Percentiles rank a stretch among this genome's conserved stretches.
Evolutionary conservation across 2,797 vertebrate genomes (phyloP).

Genomic region (Limosa lapponica): DNA sequence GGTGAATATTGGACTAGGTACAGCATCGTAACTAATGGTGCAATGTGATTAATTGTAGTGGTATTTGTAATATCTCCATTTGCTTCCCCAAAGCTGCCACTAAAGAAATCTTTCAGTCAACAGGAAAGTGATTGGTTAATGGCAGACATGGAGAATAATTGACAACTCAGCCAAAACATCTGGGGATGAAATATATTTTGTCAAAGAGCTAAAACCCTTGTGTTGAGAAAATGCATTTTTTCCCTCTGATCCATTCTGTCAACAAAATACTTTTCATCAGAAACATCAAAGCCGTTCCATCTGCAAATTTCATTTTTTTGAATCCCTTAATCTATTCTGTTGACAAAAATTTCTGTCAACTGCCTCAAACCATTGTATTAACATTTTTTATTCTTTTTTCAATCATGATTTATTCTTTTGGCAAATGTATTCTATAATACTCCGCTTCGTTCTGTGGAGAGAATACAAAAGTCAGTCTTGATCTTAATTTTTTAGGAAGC

Average conservation of each 20-base stretch:
- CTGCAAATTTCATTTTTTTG: constrained; percentile 76
- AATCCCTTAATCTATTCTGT: constrained; percentile 79
- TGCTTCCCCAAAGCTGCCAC: neutral
- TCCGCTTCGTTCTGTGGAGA: constrained; percentile 24
- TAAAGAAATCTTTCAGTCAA: neutral
- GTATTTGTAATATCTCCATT: neutral
- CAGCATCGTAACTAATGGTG: neutral
- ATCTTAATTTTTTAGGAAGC: constrained; percentile 19
- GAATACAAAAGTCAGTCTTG: constrained; percentile 20
- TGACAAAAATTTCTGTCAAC: constrained; percentile 81
- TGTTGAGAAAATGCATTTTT: constrained; percentile 72
- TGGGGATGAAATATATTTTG: constrained; percentile 67
- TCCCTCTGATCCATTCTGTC: constrained; percentile 75
- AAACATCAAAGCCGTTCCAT: constrained; percentile 79
- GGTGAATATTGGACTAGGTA: neutral
- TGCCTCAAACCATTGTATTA: constrained; percentile 78
- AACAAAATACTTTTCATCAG: constrained; percentile 78
- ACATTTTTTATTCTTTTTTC: constrained; percentile 77
- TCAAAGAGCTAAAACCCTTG: constrained; percentile 69
- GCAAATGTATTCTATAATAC: constrained; percentile 31
- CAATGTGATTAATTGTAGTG: neutral
- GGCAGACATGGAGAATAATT: constrained; percentile 34
- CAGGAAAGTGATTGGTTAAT: constrained; percentile 24
- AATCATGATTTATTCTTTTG: constrained; percentile 74
- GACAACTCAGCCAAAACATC: constrained; percentile 66